Evolutionary conservation across 2,113 vertebrate species (phyloP).

Genomic region (Aegypius monachus): DNA sequence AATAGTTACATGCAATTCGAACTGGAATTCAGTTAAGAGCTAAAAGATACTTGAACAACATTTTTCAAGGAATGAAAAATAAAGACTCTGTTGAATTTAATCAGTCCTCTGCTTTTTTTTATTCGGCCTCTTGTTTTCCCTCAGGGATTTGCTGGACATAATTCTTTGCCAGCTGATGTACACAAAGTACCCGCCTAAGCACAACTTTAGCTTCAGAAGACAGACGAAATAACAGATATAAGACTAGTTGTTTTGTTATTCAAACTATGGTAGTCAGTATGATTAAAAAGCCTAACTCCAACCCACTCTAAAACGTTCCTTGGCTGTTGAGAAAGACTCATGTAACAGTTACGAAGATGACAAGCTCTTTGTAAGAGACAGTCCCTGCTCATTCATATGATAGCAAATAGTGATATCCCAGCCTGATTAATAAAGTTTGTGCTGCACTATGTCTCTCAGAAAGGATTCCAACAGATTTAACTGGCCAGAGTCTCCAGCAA

Average conservation of each 20-base stretch:
- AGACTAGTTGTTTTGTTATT: not conserved
- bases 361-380: not conserved
- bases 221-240: not conserved
- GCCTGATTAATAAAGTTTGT: conserved; percentile 2
- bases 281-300: not conserved
- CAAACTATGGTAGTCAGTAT: not conserved
- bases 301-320: not conserved
- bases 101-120: conserved; percentile 32
- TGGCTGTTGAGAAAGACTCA: not conserved
- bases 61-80: conserved; percentile 70
- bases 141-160: conserved; percentile 1
- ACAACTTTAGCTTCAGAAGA: not conserved
- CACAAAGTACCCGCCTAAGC: not conserved
- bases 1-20: conserved; percentile 63
- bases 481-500: not conserved
- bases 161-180: conserved; percentile 7
- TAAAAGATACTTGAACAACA: conserved; percentile 64
- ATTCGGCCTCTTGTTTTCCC: not conserved
- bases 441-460: not conserved
- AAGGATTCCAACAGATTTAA: not conserved
- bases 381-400: not conserved
- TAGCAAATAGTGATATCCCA: not conserved
- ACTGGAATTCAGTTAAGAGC: conserved; percentile 75
- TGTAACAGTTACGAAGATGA: not conserved
- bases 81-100: conserved; percentile 61